phyloP scores from a whole-genome alignment of 2,888 invertebrate species.

The Poecilus cupreus region DNA sequence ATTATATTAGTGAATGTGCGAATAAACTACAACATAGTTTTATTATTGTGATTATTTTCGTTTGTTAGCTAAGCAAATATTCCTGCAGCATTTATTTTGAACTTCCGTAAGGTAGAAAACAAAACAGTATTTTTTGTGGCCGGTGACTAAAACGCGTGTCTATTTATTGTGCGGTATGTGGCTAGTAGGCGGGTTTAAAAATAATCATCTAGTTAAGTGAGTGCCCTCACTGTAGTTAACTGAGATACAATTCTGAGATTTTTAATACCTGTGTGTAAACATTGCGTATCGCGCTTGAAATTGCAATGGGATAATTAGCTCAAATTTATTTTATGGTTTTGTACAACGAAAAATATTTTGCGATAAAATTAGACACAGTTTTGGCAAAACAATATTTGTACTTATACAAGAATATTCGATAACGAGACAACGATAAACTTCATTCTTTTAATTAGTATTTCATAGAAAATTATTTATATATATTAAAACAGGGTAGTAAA shows the following conservation, averaged over 20 bases:
- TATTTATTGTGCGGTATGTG: conserved; percentile 51
- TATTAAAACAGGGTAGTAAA: too few relatives aligned
- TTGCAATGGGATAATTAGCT: not conserved
- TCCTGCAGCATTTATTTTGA: conserved; percentile 2
- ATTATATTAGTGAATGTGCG: too few relatives aligned
- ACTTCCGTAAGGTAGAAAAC: conserved; percentile 35
- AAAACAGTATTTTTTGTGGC: conserved; percentile 37
- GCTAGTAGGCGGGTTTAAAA: conserved; percentile 55
- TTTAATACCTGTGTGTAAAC: not conserved
- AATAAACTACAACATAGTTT: not conserved
- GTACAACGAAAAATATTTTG: too few relatives aligned
- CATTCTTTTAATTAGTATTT: too few relatives aligned
- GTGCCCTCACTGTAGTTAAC: conserved; percentile 2
- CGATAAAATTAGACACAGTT: too few relatives aligned
- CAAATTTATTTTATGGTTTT: too few relatives aligned
- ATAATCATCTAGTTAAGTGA: conserved; percentile 47
- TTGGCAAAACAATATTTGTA: too few relatives aligned
- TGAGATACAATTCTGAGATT: not conserved
- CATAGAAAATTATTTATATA: too few relatives aligned
- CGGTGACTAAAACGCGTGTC: conserved; percentile 39
- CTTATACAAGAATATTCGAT: too few relatives aligned
- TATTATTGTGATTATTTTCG: conserved; percentile 16
- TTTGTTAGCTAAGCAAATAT: conserved; percentile 8
- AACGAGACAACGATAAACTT: too few relatives aligned
- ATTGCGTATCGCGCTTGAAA: not conserved